Evolutionary conservation across 2,113 vertebrate species (phyloP).

Genomic region (Platichthys flesus): DNA sequence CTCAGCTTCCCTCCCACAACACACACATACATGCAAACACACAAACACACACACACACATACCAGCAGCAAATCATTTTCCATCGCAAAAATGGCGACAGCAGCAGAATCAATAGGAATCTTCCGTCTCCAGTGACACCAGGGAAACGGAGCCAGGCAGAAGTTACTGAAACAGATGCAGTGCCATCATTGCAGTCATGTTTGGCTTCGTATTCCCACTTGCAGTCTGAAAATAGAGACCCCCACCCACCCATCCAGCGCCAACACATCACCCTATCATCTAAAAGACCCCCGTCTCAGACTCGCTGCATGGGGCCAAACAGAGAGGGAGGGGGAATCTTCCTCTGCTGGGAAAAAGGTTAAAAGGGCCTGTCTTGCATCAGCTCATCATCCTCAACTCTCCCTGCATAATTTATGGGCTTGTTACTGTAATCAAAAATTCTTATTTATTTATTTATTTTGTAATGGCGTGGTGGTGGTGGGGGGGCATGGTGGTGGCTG

Average conservation of each 20-base stretch:
- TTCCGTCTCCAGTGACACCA: slow-evolving; percentile 32
- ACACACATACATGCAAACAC: slow-evolving; percentile 1
- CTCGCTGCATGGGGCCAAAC: slow-evolving; percentile 36
- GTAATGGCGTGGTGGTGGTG: slow-evolving; percentile 9
- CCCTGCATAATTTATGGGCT: slow-evolving; percentile 82
- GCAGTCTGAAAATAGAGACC: slow-evolving; percentile 42
- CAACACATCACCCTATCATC: slow-evolving; percentile 29
- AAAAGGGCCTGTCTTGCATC: slow-evolving; percentile 79
- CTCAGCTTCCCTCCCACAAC: slow-evolving; percentile 7
- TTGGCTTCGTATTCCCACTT: slow-evolving; percentile 37
- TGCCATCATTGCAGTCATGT: slow-evolving; percentile 25
- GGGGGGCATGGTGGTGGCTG: not conserved
- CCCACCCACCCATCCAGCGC: not conserved
- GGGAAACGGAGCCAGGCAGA: slow-evolving; percentile 20
- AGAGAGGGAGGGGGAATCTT: slow-evolving; percentile 37
- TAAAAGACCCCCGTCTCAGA: slow-evolving; percentile 5
- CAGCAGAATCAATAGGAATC: slow-evolving; percentile 43
- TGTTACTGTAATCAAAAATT: slow-evolving; percentile 87
- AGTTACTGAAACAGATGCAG: slow-evolving; percentile 28
- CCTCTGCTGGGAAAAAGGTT: slow-evolving; percentile 77
- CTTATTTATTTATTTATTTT: slow-evolving; percentile 76
- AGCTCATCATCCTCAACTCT: slow-evolving; percentile 67
- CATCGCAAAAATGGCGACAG: slow-evolving; percentile 28
- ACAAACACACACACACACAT: not conserved
- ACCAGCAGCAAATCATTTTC: slow-evolving; percentile 33